Base-by-base conservation (phyloP, 92 coral and sea anemone species). In the Parazoanthus atlanticus region DNA sequence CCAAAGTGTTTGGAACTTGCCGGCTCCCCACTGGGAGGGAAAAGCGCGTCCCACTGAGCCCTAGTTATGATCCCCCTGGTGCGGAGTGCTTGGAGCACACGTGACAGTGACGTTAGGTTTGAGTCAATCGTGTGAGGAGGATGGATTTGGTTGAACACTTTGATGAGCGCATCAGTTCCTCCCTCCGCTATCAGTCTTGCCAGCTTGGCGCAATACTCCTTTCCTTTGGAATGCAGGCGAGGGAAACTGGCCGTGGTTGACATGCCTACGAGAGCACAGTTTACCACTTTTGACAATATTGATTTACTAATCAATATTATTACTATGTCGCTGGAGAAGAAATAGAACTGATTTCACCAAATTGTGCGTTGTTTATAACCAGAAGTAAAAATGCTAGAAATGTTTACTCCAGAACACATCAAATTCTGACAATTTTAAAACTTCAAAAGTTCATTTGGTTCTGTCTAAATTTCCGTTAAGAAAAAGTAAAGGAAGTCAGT, bases 131-230 rank as follows among this genome's bases (percentile, higher is more conserved):
- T 46, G 40, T 28, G 71, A 79, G 90, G 86, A 36, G 90, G 85
- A 26, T 49, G 84, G 65, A 80, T 17, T 54, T 81, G 71, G 79
- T 88, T 82, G 36, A 88, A 79, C 12, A 74, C 61, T 79, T 58
- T 88, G 16, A 74, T 46, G 16, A 88, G 79, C 15, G 86, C 90
- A 25, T 88, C 86, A 13, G 90, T 70, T 31, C 90, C 90, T 28
- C 79, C 86, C 33, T 88, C 86, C 25, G 82, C 78, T 58, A 88
- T 61, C 26, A 88, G 80, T 67, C 90, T 67, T 21, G 80, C 47
- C 3, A 88, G 90, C 56, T 73, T 88, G 71, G 90, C 85, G 71
- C 84, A 88, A 30, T 88, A 79, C 40, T 81, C 90, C 30, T 88
- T 88, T 46, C 87, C 87, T 47, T 84, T 84, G 65, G 87, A 84